Base-by-base conservation (phyloP, 2,113 vertebrate species). In the Channa maculata region DNA sequence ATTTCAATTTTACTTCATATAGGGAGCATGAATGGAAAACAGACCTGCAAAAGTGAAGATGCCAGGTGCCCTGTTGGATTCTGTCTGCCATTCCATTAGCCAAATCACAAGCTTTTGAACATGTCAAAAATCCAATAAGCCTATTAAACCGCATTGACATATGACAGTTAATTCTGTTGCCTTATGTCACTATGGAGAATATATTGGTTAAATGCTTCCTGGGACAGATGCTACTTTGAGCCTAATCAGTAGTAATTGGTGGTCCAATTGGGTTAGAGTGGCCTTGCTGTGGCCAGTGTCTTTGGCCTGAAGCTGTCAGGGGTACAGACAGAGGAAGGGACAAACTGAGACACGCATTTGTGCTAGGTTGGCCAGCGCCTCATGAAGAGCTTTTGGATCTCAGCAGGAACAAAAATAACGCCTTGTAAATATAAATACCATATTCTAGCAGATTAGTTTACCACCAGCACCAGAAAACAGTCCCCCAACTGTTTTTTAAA, bases 211-310 rank as follows among this genome's bases (percentile, higher is more conserved):
- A 94, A 92, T 90, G 89, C 84, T 93, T 93, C 92, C 92, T 93
- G 90, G 80, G 93, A 92, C 93, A 94, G 92, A 94, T 89, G 92
- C 90, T 91, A 90, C 88, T 92, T 92, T 92, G 89, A 93, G 87
- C 88, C 86, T 93, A 93, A 94, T 94, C 87, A 89, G 86, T 83
- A 74, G 87, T 94, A 95, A 94, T 94, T 94, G 93, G 87, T 90
- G 90, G 88, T 90, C 87, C 87, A 91, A 92, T 95, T 90, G 86
- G 86, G 91, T 94, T 93, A 89, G 88, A 92, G 86, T 77, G 84
- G 89, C 65, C 72, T 84, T 71, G 82, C 83, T 81, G 90, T 91
- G 90, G 90, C 84, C 79, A 90, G 64, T 86, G 88, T 91, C 79
- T 83, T 71, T 83, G 80, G 85, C 80, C 75, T 41, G 63, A 84